Evolutionary conservation across 2,888 invertebrate species (phyloP).

Genomic region (Craniophora ligustri): DNA sequence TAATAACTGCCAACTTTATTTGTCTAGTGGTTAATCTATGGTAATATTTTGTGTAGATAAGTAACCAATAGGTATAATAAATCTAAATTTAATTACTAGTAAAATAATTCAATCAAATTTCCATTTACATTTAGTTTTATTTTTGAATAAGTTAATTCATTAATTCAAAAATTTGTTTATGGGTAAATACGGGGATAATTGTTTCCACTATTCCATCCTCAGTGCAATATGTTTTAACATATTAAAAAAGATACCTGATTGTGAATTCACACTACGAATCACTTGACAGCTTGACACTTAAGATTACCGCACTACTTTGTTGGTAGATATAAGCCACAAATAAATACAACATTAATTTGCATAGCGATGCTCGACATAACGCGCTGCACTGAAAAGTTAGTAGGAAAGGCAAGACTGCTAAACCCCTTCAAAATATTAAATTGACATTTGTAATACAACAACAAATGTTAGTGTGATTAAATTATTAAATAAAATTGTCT

Average conservation of each 20-base stretch:
- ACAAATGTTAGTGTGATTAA: slow-evolving; percentile 47
- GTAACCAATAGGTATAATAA: slow-evolving; percentile 4
- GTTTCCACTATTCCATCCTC: too few species aligned
- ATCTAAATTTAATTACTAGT: slow-evolving; percentile 16
- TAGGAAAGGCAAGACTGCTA: slow-evolving; percentile 6
- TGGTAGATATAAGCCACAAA: neutral
- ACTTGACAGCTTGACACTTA: too few species aligned
- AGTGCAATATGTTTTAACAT: too few species aligned
- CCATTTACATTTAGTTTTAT: too few species aligned
- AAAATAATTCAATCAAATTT: slow-evolving; percentile 19
- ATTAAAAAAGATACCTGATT: too few species aligned
- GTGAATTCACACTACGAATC: too few species aligned
- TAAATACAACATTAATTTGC: neutral
- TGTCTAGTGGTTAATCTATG: slow-evolving; percentile 13
- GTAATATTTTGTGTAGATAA: slow-evolving; percentile 20
- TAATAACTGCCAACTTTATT: slow-evolving; percentile 21
- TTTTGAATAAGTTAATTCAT: too few species aligned
- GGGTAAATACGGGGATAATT: too few species aligned
- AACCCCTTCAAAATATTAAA: slow-evolving; percentile 43
- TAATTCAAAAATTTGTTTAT: too few species aligned
- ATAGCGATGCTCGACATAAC: too few species aligned
- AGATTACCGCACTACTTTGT: too few species aligned
- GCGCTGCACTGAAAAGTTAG: neutral
- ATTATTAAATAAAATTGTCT: slow-evolving; percentile 57
- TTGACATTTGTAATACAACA: slow-evolving; percentile 52